Evolutionary conservation across 2,113 vertebrate species (phyloP).

Genomic region (Semnornis frantzii): DNA sequence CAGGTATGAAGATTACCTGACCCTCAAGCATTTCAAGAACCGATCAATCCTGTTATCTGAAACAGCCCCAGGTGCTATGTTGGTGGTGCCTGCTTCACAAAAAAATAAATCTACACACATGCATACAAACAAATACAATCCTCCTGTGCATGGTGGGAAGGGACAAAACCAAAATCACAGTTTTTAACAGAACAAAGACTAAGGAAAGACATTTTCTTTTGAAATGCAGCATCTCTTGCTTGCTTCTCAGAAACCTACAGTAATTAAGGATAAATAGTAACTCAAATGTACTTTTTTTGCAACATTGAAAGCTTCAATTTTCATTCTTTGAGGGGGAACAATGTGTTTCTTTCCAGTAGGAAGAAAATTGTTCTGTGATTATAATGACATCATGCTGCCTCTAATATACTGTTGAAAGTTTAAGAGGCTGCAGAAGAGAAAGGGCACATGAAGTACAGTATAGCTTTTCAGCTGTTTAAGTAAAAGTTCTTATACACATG

Average conservation of each 20-base stretch:
- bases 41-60: background rate
- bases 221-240: background rate
- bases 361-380: slow-evolving; percentile 63
- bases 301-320: slow-evolving; percentile 43
- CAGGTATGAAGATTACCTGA: background rate
- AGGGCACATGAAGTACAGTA: background rate
- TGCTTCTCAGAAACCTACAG: background rate
- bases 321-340: slow-evolving; percentile 21
- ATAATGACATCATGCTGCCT: slow-evolving; percentile 47
- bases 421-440: slow-evolving; percentile 5
- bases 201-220: background rate
- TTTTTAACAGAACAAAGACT: background rate
- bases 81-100: background rate
- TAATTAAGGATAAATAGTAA: slow-evolving; percentile 53
- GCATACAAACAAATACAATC: background rate
- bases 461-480: background rate
- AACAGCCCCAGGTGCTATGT: background rate
- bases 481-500: background rate
- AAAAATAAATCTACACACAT: background rate
- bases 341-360: slow-evolving; percentile 33
- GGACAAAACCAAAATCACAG: background rate
- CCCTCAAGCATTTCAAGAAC: background rate
- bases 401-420: background rate
- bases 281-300: slow-evolving; percentile 27
- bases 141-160: background rate